Base-by-base conservation (phyloP, 2,113 vertebrate species). In the Sitta europaea region DNA sequence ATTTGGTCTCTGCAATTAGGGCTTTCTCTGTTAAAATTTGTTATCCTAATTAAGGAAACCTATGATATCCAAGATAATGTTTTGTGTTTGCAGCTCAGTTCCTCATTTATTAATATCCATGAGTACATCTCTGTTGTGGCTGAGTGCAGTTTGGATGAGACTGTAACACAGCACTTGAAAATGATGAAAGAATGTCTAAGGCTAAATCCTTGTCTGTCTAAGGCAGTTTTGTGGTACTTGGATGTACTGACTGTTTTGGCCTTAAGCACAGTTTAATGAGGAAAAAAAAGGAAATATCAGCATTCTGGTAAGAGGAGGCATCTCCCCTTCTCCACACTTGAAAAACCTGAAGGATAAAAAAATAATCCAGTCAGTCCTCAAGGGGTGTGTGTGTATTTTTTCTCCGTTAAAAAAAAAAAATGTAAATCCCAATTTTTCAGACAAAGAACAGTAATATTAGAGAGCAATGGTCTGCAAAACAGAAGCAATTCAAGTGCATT, bases 41-140 rank as follows among this genome's bases (percentile, higher is more conserved):
- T 92, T 96, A 35, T 57, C 80, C 45, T 82, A 88, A 91, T 94
- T 80, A 65, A 40, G 68, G 68, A 83, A 42, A 29, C 8, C n/a
- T 31, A 3, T 57, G 61, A 63, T 90, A 54, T 74, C 78, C 53
- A 43, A 79, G 68, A 53, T 83, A 47, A 81, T 61, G 25, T 61
- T 76, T 92, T 21, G 2, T 58, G 33, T 92, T 92, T 92, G 73
- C 62, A 68, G 42, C 62, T 85, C 40, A 36, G 31, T 75, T 90
- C 42, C 70, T 20, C 29, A 10, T 85, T 72, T 83, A 36, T 92
- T 96, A 70, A 11, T 65, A 79, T 43, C 48, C 17, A 10, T 65
- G 36, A 65, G n/a, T 83, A 36, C 23, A 45, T 76, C 13, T 80
- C 14, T 59, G 5, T 29, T 65, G 75, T 83, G 58, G 23, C 23